These are phyloP conservation scores for Anarhynchus alexandrinus DNA, from an alignment of 2,113 vertebrate species.

Conservation along the genomic window DNA sequence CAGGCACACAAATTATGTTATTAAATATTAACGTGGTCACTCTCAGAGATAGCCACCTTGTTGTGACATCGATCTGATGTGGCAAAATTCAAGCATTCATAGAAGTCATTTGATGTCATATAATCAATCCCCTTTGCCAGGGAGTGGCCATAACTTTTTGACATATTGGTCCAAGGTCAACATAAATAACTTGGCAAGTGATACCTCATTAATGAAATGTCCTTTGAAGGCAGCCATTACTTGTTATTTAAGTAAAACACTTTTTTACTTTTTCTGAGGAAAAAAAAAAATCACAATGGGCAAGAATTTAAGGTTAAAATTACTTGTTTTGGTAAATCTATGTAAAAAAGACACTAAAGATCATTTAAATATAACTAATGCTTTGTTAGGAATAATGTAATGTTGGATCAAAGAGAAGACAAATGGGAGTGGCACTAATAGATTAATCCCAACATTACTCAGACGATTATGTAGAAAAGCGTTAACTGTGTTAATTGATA, in stretches of 20 bases:
- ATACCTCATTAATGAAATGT: background rate
- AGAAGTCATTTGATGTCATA: background rate
- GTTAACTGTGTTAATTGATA: background rate
- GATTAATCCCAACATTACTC: background rate
- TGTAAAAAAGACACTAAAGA: constrained; percentile 38
- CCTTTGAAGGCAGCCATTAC: background rate
- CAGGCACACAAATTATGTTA: background rate
- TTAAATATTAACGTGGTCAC: background rate
- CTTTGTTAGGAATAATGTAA: background rate
- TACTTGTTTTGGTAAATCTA: constrained; percentile 30
- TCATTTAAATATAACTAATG: background rate
- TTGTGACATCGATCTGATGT: background rate
- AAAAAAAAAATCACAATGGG: background rate
- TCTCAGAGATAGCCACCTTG: background rate
- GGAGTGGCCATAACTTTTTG: background rate
- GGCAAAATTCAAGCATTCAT: background rate
- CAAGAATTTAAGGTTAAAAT: constrained; percentile 33
- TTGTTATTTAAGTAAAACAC: background rate
- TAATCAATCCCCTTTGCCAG: background rate
- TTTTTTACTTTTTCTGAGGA: background rate
- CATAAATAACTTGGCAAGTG: background rate
- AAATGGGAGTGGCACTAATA: background rate
- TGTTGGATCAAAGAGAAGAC: background rate
- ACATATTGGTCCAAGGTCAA: background rate
- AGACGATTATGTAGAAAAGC: background rate